Percentiles rank a stretch among this genome's conserved stretches.
Conservation (phyloP, 2,113 vertebrate species). For the Melospiza georgiana region DNA sequence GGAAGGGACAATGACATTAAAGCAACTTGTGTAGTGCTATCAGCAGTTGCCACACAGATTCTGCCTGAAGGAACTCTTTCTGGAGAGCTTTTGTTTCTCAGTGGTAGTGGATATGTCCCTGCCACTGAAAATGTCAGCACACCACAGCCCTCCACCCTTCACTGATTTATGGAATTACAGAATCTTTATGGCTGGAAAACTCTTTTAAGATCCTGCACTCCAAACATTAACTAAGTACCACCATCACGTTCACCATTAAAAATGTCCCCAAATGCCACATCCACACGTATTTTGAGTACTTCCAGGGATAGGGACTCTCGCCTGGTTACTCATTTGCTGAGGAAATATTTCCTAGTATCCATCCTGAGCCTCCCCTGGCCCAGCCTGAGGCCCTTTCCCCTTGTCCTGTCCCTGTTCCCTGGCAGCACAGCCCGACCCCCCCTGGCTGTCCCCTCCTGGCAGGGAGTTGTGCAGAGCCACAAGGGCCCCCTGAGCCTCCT, state of each 20-base stretch:
- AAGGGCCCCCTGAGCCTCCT: not conserved
- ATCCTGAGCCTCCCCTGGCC: not conserved
- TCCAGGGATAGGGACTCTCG: not conserved
- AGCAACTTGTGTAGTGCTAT: not conserved
- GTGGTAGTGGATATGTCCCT: fast-evolving
- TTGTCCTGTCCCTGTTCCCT: not conserved
- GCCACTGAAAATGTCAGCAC: fast-evolving
- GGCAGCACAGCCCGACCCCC: not conserved
- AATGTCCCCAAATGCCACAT: not conserved
- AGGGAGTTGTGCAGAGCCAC: not conserved
- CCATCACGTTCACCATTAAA: fast-evolving
- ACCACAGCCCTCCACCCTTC: not conserved
- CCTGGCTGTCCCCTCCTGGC: not conserved
- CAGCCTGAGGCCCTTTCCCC: not conserved
- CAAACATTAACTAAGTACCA: too few relatives aligned
- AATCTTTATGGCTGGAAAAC: not conserved
- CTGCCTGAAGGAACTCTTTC: not conserved
- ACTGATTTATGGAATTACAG: not conserved
- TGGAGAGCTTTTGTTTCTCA: not conserved
- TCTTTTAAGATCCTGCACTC: not conserved
- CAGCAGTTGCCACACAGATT: not conserved
- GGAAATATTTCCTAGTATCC: not conserved
- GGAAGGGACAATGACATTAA: not conserved
- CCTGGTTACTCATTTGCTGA: not conserved
- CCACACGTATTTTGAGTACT: too few relatives aligned